A percentile compares a stretch with the other conserved stretches of the same genome.
phyloP scores from a whole-genome alignment of 1,140 invertebrate genomes.

The Thaumatotibia leucotreta region DNA sequence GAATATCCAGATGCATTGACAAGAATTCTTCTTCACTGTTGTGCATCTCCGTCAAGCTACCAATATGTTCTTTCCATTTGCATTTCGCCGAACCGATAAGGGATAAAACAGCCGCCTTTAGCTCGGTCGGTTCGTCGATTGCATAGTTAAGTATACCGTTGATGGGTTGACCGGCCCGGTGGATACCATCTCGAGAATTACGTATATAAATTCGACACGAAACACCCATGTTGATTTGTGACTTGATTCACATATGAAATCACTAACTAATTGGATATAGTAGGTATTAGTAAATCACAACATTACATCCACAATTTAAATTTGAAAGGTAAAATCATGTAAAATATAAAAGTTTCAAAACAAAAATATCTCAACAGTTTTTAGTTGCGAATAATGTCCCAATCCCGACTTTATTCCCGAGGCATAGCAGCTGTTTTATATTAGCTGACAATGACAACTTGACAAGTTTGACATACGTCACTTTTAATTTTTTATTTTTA shows the following conservation, averaged over 20 bases:
- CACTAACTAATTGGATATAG: too few species aligned
- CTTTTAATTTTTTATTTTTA: too few species aligned
- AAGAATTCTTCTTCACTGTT: neutral
- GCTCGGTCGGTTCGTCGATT: neutral
- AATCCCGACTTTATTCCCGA: too few species aligned
- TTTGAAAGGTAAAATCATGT: too few species aligned
- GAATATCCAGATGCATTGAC: neutral
- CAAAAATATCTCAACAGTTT: too few species aligned
- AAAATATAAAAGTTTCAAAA: too few species aligned
- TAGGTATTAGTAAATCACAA: too few species aligned
- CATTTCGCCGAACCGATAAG: neutral
- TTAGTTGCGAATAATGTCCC: too few species aligned
- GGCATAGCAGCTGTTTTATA: too few species aligned
- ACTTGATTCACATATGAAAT: neutral
- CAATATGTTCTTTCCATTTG: neutral
- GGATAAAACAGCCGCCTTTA: neutral
- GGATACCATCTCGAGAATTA: neutral
- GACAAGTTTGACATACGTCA: too few species aligned
- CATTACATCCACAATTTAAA: too few species aligned
- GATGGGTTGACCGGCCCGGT: constrained; percentile 1
- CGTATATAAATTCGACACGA: constrained; percentile 1
- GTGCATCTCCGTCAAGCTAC: neutral
- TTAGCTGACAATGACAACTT: too few species aligned
- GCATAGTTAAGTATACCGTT: neutral
- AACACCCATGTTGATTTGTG: neutral